Percentiles rank a stretch among this genome's conserved stretches.
Conservation (phyloP, 2,888 invertebrate species). For the Electrophaes corylata region DNA sequence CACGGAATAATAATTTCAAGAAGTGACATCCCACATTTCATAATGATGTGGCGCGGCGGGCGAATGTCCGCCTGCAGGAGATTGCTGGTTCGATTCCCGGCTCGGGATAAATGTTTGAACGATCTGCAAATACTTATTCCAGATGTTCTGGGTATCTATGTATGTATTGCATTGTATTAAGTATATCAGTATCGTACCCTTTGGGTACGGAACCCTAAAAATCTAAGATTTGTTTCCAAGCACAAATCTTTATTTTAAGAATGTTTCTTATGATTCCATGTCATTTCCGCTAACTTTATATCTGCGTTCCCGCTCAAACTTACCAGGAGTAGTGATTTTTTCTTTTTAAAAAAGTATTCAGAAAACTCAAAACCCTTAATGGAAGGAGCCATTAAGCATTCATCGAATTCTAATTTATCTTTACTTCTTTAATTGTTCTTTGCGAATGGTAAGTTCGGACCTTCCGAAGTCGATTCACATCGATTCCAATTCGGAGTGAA, state of each 20-base stretch:
- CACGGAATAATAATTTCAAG: constrained; percentile 38
- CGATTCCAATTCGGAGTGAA: constrained; percentile 60
- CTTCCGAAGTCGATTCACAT: constrained; percentile 58
- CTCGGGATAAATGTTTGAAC: too few relatives aligned
- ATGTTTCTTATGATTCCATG: too few relatives aligned
- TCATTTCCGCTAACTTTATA: constrained; percentile 43
- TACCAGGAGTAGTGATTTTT: constrained; percentile 68
- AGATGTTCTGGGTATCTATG: too few relatives aligned
- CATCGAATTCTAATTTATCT: constrained; percentile 81
- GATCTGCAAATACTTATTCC: too few relatives aligned
- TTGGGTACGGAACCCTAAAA: too few relatives aligned
- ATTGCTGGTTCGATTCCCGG: too few relatives aligned
- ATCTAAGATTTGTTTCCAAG: too few relatives aligned
- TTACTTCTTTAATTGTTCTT: constrained; percentile 74
- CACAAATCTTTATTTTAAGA: too few relatives aligned
- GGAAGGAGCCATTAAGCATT: constrained; percentile 78
- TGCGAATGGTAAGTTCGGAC: constrained; percentile 59
- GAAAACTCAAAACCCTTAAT: constrained; percentile 77
- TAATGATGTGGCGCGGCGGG: too few relatives aligned
- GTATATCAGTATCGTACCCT: too few relatives aligned
- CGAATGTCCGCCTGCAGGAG: too few relatives aligned
- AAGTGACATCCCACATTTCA: constrained; percentile 43
- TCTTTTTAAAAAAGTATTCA: constrained; percentile 64
- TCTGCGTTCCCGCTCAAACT: constrained; percentile 59
- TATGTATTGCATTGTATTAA: too few relatives aligned